Percentiles rank a stretch among this genome's conserved stretches.
Evolutionary conservation across 35 echinoderm and acorn worm genomes (phyloP).

Genomic region (Apostichopus californicus): DNA sequence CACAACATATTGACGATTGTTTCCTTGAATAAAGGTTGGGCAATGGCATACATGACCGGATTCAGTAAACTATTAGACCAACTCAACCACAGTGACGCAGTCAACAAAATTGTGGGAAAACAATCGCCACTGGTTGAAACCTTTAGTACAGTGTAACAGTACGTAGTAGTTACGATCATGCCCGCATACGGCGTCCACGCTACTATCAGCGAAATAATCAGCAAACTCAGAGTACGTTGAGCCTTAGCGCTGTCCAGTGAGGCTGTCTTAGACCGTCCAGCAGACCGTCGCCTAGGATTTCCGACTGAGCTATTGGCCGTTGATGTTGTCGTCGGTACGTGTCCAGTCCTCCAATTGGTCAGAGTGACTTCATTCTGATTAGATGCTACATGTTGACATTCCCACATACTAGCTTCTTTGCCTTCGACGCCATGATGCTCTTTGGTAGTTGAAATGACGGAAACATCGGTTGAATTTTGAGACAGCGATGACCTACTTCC

Average conservation of each 20-base stretch:
- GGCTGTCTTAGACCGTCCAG: not conserved
- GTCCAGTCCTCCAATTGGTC: not conserved
- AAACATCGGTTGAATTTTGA: not conserved
- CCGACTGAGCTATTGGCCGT: not conserved
- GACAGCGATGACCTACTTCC: not conserved
- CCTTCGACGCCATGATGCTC: too few species aligned
- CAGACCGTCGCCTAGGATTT: not conserved
- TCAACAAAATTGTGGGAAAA: not conserved
- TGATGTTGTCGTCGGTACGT: not conserved
- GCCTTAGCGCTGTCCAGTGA: not conserved
- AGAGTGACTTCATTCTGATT: not conserved
- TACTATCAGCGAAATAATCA: not conserved
- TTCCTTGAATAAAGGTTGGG: slow-evolving; percentile 24
- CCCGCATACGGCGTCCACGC: slow-evolving; percentile 1
- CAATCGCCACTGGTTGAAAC: not conserved
- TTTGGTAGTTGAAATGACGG: too few species aligned
- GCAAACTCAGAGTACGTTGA: slow-evolving; percentile 6
- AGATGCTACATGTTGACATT: not conserved
- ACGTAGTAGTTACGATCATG: not conserved
- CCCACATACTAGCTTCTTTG: too few species aligned
- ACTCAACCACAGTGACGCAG: not conserved
- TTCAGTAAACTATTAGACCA: slow-evolving; percentile 6
- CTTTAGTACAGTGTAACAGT: not conserved
- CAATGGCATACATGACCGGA: slow-evolving; percentile 1
- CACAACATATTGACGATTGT: not conserved